Conservation (phyloP, 2,797 vertebrate species). For the Gymnopithys bicolor region DNA sequence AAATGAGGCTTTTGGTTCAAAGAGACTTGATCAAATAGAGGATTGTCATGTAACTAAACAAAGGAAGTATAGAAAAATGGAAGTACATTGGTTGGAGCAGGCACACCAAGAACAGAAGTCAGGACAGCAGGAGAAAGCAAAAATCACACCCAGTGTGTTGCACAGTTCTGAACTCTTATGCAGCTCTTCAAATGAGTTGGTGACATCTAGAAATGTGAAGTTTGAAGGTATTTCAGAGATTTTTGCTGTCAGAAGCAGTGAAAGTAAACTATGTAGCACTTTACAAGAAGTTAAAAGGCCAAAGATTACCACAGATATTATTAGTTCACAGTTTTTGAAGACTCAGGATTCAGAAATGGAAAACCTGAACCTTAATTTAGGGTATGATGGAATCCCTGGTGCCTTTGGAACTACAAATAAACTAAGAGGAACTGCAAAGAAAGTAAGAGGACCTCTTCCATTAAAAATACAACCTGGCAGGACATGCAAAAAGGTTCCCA, state of each 20-base stretch:
- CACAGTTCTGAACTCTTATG: neutral
- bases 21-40: neutral
- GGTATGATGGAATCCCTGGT: slow-evolving; percentile 22
- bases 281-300: slow-evolving; percentile 55
- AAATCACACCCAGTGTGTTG: neutral
- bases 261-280: neutral
- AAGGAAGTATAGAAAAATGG: neutral
- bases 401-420: slow-evolving; percentile 54
- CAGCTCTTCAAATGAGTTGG: neutral
- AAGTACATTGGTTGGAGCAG: neutral
- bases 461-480: slow-evolving; percentile 71
- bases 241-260: neutral
- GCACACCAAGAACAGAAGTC: neutral
- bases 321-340: slow-evolving; percentile 20
- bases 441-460: slow-evolving; percentile 22
- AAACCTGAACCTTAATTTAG: slow-evolving; percentile 17
- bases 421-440: neutral
- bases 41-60: neutral
- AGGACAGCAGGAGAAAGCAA: neutral
- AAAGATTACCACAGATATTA: slow-evolving; percentile 36
- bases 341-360: slow-evolving; percentile 37
- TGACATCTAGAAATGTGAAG: neutral
- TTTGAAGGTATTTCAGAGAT: neutral
- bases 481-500: slow-evolving; percentile 57
- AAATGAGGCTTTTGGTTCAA: neutral